A percentile compares a stretch with the other conserved stretches of the same genome.
Conservation (phyloP, 2,888 invertebrate genomes). For the Zaprionus lineosus region DNA sequence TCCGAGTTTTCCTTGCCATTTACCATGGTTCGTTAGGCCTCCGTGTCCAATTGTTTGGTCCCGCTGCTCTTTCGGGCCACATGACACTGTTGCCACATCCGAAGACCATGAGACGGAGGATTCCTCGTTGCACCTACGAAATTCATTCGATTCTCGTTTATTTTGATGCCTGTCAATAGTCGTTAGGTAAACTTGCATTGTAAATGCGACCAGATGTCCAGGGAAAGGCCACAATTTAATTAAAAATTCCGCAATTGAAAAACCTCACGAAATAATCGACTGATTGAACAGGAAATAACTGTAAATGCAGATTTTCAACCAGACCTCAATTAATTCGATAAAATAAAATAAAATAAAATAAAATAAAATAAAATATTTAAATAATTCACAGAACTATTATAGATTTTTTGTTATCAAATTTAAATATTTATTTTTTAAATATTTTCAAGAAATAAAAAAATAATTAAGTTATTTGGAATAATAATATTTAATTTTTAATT, state of each 20-base stretch:
- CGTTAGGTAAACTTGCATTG: slow-evolving; percentile 50
- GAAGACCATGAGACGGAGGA: slow-evolving; percentile 9
- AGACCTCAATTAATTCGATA: no score
- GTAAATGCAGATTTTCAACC: no score
- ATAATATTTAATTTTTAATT: no score
- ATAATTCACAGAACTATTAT: no score
- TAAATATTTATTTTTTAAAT: no score
- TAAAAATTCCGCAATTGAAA: slow-evolving; percentile 30
- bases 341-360: no score
- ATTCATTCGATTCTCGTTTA: slow-evolving; percentile 50
- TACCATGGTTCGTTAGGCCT: slow-evolving; percentile 53
- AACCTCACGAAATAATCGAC: neutral
- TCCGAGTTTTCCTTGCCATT: slow-evolving; percentile 37
- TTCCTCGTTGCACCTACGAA: slow-evolving; percentile 24
- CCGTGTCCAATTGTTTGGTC: slow-evolving; percentile 38
- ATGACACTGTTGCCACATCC: slow-evolving; percentile 38
- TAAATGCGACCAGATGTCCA: slow-evolving; percentile 64
- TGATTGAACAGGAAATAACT: neutral
- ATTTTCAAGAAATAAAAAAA: no score
- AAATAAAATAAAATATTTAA: no score
- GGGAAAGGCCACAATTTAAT: slow-evolving; percentile 56
- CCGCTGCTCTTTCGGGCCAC: slow-evolving; percentile 25
- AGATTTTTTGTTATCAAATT: no score
- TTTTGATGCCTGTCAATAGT: slow-evolving; percentile 58
- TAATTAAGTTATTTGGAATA: no score